These are phyloP conservation scores for Corythaixoides concolor DNA, from an alignment of 2,113 vertebrate species.

Conservation along the genomic window DNA sequence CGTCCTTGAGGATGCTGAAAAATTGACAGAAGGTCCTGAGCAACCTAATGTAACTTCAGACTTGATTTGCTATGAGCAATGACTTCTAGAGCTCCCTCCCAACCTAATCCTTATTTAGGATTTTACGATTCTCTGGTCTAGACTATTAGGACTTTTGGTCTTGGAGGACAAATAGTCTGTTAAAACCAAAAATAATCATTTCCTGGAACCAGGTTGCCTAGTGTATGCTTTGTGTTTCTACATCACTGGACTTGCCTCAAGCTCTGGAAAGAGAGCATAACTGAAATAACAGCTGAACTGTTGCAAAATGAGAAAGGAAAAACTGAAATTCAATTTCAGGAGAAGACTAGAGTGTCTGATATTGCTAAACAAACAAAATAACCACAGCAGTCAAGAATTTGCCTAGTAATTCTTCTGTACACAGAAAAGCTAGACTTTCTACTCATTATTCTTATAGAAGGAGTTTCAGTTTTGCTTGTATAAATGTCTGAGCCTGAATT, in stretches of 20 bases:
- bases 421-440: neutral
- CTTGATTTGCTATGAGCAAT: neutral
- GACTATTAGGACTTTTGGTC: neutral
- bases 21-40: neutral
- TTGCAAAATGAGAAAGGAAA: neutral
- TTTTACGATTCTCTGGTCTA: neutral
- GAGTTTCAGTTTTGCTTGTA: neutral
- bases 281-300: neutral
- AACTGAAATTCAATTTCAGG: neutral
- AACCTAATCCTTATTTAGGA: neutral
- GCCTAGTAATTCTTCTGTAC: neutral
- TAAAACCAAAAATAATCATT: neutral
- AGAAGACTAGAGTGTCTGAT: neutral
- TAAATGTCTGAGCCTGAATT: neutral
- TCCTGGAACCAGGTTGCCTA: neutral
- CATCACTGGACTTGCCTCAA: neutral
- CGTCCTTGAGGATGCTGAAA: neutral
- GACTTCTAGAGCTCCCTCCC: neutral
- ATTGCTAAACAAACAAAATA: neutral
- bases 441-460: neutral
- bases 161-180: neutral
- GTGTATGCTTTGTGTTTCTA: rapidly evolving
- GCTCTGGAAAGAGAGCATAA: neutral
- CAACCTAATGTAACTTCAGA: neutral
- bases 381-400: neutral